phyloP scores from a whole-genome alignment of 2,888 invertebrate genomes.

The Allygus modestus region DNA sequence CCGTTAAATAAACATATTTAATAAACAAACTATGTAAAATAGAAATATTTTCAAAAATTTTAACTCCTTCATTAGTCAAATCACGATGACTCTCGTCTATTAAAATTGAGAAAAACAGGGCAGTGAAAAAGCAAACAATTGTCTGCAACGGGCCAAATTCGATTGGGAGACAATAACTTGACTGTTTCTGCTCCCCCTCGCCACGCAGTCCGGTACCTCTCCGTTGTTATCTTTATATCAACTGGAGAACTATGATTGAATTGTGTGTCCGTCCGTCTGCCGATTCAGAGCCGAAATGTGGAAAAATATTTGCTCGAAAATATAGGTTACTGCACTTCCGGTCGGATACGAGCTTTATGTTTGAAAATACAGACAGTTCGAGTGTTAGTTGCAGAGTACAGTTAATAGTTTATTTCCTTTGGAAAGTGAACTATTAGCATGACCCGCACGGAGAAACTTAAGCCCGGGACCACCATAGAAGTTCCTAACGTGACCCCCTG shows the following conservation, averaged over 20 bases:
- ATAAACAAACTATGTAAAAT: too few relatives aligned
- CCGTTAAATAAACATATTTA: too few relatives aligned
- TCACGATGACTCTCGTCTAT: background rate
- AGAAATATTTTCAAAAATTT: too few relatives aligned
- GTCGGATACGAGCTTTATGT: background rate
- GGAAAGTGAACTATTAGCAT: too few relatives aligned
- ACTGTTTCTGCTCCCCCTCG: background rate
- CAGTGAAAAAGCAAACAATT: slow-evolving; percentile 19
- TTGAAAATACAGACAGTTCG: background rate
- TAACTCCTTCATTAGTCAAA: too few relatives aligned
- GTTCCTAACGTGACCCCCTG: too few relatives aligned
- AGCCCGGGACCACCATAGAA: too few relatives aligned
- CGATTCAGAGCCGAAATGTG: slow-evolving; percentile 35
- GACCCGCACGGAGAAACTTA: too few relatives aligned
- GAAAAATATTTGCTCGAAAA: slow-evolving; percentile 23
- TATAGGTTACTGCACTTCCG: background rate
- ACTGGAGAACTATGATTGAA: slow-evolving; percentile 48
- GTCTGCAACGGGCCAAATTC: slow-evolving; percentile 5
- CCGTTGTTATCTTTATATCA: slow-evolving; percentile 55
- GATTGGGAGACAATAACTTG: slow-evolving; percentile 10
- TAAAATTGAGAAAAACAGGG: background rate
- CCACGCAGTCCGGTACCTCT: background rate
- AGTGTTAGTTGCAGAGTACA: background rate
- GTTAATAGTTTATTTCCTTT: too few relatives aligned
- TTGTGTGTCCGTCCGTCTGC: slow-evolving; percentile 30